phyloP scores from a whole-genome alignment of 1,140 invertebrate species.

The Sycobia sp. region DNA sequence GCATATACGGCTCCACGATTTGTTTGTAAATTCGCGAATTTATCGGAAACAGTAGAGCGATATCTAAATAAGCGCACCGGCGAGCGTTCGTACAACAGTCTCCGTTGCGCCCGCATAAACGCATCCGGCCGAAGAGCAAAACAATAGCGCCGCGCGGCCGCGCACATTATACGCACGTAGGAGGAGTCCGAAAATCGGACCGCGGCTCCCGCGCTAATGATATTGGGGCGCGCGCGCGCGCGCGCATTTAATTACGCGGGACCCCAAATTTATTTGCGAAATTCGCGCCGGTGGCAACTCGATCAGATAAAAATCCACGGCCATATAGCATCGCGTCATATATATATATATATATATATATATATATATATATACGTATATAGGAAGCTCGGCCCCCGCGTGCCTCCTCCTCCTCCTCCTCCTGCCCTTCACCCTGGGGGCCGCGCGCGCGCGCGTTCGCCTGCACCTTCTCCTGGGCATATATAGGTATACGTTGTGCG shows the following conservation, averaged over 20 bases:
- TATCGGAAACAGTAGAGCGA: no score
- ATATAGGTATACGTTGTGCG: no score
- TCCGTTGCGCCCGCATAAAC: background rate
- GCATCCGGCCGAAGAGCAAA: background rate
- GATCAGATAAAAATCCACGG: slow-evolving; percentile 56
- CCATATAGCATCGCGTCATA: slow-evolving; percentile 56
- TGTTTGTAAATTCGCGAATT: no score
- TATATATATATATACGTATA: no score
- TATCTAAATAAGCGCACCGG: no score
- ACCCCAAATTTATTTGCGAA: slow-evolving; percentile 54
- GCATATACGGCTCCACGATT: no score
- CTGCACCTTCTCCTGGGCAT: slow-evolving; percentile 9
- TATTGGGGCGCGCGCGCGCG: no score
- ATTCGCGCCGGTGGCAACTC: slow-evolving; percentile 56
- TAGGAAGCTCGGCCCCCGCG: slow-evolving; percentile 49
- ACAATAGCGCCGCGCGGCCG: background rate
- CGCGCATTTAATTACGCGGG: slow-evolving; percentile 55
- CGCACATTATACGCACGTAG: no score
- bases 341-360: no score
- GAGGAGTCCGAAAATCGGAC: background rate
- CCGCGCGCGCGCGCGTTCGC: background rate
- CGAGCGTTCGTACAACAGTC: background rate
- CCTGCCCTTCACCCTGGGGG: background rate
- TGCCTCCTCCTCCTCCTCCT: slow-evolving; percentile 29
- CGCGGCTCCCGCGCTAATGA: slow-evolving; percentile 10